A percentile compares a stretch with the other conserved stretches of the same genome.
Evolutionary conservation across 2,888 invertebrate species (phyloP).

Genomic region (Tenthredo scrophulariae): DNA sequence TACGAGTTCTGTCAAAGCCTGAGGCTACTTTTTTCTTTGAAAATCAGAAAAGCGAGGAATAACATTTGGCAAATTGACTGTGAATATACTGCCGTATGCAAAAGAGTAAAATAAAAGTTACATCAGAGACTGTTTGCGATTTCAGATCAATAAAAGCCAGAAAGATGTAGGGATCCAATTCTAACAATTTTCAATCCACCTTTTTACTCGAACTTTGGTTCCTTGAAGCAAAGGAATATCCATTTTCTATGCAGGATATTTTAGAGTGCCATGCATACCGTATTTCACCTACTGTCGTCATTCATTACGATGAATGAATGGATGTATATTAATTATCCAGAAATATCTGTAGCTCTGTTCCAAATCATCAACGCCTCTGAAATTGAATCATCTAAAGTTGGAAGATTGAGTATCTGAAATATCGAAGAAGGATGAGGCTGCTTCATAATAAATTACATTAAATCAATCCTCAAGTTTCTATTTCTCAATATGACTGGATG

Average conservation of each 20-base stretch:
- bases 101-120: background rate
- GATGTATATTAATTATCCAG: background rate
- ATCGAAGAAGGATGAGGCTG: background rate
- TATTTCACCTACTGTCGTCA: background rate
- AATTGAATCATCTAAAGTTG: background rate
- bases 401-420: background rate
- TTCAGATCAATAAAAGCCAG: background rate
- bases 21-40: background rate
- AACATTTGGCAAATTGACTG: conserved; percentile 13
- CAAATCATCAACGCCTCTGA: background rate
- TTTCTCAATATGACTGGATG: background rate
- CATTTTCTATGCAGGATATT: background rate
- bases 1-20: background rate
- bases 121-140: background rate
- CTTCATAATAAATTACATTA: background rate
- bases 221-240: background rate
- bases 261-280: background rate
- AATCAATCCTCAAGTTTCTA: background rate
- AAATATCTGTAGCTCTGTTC: background rate
- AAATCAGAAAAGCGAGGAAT: background rate
- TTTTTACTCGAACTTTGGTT: background rate
- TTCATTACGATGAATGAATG: background rate
- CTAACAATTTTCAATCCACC: background rate
- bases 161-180: background rate
- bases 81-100: background rate